These are phyloP conservation scores for Actenoides hombroni DNA, from an alignment of 2,113 vertebrate species.

Conservation along the genomic window DNA sequence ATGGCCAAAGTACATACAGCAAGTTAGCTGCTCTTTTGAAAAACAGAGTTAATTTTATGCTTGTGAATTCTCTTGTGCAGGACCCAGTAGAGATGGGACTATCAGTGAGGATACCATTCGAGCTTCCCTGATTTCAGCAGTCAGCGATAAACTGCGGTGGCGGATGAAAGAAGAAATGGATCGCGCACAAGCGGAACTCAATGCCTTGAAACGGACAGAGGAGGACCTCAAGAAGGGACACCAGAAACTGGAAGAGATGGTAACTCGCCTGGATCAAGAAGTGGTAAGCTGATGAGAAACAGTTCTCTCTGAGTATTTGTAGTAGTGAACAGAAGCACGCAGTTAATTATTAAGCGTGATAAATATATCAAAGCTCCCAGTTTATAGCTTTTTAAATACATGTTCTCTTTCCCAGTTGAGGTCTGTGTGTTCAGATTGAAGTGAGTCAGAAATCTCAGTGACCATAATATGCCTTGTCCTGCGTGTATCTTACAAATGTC, in stretches of 20 bases:
- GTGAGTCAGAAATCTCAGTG: neutral
- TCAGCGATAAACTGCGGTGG: conserved; percentile 97
- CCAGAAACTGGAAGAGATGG: conserved; percentile 97
- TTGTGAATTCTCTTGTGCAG: conserved; percentile 65
- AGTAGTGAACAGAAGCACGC: neutral
- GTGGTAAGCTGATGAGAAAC: conserved; percentile 81
- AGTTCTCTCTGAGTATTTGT: neutral
- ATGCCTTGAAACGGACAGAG: conserved; percentile 94
- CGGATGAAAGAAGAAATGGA: conserved; percentile 99
- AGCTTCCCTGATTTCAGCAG: conserved; percentile 94
- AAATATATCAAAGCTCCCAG: neutral
- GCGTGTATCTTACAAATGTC: neutral
- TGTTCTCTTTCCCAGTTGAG: neutral
- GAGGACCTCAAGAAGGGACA: conserved; percentile 98
- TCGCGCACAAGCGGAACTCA: conserved; percentile 94
- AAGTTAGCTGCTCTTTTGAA: neutral
- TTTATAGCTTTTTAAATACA: neutral
- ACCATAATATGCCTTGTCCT: neutral
- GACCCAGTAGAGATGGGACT: conserved; percentile 90
- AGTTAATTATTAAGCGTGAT: neutral
- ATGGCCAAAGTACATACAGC: neutral
- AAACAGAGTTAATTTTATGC: neutral
- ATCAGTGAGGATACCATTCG: conserved; percentile 97
- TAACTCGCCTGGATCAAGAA: conserved; percentile 94
- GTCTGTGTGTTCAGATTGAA: neutral